Base-by-base conservation (phyloP, 2,888 invertebrate species). In the Thymelicus acteon region DNA sequence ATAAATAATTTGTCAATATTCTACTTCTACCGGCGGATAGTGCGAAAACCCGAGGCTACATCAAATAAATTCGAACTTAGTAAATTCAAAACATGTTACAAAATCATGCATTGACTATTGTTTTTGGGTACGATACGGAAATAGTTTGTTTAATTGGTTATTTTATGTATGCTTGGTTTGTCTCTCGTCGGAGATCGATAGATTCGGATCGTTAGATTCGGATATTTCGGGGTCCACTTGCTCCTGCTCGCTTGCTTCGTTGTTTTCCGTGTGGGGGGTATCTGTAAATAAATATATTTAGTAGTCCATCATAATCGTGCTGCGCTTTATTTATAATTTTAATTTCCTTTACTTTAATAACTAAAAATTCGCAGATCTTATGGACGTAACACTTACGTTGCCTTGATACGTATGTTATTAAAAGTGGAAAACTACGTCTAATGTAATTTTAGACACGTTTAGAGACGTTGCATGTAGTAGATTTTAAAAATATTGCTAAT, bases 191-290 rank as follows among this genome's bases (percentile, higher is more conserved):
- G 89, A 31, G 31, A 31, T 31, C 31, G 31, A 5, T 31, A 31
- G 31, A 31, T 31, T 31, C 31, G 31, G 31, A 31, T 31, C 31
- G 31, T 31, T 31, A 31, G 31, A 84, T 2, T 88, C 85, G n/a
- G 81, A 79, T 2, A 80, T 80, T 0, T 83, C 74, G 0, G 78
- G 72, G 12, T 90, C 90, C 6, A 79, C 77, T 72, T 83, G 85
- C 71, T 91, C 92, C 0, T 86, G 87, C 5, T 90, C 90, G 72
- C 88, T 87, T 73, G 74, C 82, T 1, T 87, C 87, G 7, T 71
- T 80, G 49, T 19, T 63, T 10, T 76, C 77, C 15, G 74, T 76
- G 54, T 69, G 75, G 13, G 72, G 72, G 54, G 83, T 75, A 72
- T 91, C 91, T 91, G 83, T 12, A 69, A 63, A 49, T 5, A 47